These are phyloP conservation scores for Tiliacea citrago DNA, from an alignment of 2,888 invertebrate genomes.

Conservation along the genomic window DNA sequence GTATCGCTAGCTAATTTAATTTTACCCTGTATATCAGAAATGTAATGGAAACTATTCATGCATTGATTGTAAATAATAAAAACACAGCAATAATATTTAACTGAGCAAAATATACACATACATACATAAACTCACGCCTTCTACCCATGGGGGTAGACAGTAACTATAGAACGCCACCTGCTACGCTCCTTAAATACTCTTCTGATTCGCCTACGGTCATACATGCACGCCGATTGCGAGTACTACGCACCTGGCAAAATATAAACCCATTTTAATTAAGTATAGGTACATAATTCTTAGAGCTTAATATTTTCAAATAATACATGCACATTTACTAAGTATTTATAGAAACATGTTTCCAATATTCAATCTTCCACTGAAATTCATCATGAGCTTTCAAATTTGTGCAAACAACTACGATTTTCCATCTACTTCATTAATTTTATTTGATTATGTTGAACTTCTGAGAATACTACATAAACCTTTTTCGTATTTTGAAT, in stretches of 20 bases:
- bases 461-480: neutral
- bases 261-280: neutral
- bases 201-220: too few species aligned
- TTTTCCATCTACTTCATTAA: neutral
- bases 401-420: neutral
- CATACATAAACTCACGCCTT: too few species aligned
- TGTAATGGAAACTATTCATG: neutral
- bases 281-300: neutral
- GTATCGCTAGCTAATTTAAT: too few species aligned
- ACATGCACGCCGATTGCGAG: too few species aligned
- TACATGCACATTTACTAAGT: neutral
- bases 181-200: too few species aligned
- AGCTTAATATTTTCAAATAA: neutral
- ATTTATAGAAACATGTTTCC: neutral
- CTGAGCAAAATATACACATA: neutral
- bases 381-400: neutral
- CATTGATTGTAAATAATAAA: neutral
- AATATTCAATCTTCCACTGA: neutral
- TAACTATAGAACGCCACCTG: too few species aligned
- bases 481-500: constrained; percentile 10
- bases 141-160: too few species aligned
- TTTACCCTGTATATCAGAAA: too few species aligned
- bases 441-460: neutral
- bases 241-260: too few species aligned
- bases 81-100: neutral